Evolutionary conservation across 2,113 vertebrate species (phyloP).

Genomic region (Cephalopholis sonnerati): DNA sequence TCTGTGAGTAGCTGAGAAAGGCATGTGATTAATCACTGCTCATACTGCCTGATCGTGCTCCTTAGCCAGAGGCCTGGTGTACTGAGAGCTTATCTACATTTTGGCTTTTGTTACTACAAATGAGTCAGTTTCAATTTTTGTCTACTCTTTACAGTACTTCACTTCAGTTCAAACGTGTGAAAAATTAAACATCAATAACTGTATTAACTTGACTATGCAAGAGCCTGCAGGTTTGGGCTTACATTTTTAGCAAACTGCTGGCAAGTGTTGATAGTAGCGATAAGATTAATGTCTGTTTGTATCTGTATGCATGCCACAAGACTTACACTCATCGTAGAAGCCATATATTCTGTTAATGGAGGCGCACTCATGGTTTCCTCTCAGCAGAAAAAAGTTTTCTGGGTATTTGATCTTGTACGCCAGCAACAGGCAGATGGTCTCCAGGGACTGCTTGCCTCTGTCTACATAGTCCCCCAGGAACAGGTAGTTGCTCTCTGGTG

Average conservation of each 20-base stretch:
- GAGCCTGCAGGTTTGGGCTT: not conserved
- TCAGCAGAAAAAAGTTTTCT: conserved; percentile 95
- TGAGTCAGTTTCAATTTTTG: not conserved
- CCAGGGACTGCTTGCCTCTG: conserved; percentile 88
- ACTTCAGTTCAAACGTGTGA: not conserved
- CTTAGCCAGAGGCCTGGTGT: conserved; percentile 27
- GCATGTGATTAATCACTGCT: conserved; percentile 56
- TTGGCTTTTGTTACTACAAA: conserved; percentile 1
- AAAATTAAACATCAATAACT: not conserved
- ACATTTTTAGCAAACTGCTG: not conserved
- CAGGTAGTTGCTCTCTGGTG: conserved; percentile 88
- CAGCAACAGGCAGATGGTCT: conserved; percentile 94
- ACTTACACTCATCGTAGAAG: conserved; percentile 97
- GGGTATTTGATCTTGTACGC: conserved; percentile 89
- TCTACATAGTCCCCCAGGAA: conserved; percentile 88
- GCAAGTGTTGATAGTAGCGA: not conserved
- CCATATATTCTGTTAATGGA: conserved; percentile 99
- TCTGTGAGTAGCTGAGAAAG: conserved; percentile 44
- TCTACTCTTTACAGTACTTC: not conserved
- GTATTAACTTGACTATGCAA: not conserved
- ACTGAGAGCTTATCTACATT: not conserved
- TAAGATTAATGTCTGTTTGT: not conserved
- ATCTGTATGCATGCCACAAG: not conserved
- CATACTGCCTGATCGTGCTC: conserved; percentile 49
- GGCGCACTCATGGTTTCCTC: conserved; percentile 97